Conservation (phyloP, 2,888 invertebrate species). For the Alcis repandata region DNA sequence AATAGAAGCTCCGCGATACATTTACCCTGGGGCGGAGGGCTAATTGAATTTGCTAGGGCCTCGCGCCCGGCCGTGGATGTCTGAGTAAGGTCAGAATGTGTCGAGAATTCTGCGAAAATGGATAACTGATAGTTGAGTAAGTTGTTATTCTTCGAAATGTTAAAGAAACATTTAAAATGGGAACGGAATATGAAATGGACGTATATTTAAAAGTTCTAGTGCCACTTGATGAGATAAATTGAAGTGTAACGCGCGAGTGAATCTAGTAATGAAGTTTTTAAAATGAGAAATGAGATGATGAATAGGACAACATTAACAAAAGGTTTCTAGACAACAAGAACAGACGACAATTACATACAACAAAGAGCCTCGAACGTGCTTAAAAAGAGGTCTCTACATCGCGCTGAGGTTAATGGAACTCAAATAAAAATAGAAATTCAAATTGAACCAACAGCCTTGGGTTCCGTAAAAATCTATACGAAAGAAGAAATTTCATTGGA, state of each 20-base stretch:
- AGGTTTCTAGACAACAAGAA: conserved; percentile 7
- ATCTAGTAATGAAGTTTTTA: background rate
- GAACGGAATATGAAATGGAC: background rate
- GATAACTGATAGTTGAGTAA: conserved; percentile 17
- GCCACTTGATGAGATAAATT: background rate
- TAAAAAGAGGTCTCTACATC: conserved; percentile 36
- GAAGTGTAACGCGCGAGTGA: background rate
- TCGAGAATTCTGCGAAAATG: conserved; percentile 18
- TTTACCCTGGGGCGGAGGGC: conserved; percentile 53
- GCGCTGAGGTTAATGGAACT: conserved; percentile 39
- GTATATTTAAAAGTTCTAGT: background rate
- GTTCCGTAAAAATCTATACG: conserved; percentile 46
- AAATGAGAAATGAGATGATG: background rate
- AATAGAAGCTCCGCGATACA: conserved; percentile 59
- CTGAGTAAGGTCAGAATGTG: conserved; percentile 43
- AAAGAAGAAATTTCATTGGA: conserved; percentile 52
- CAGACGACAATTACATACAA: conserved; percentile 19
- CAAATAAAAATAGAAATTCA: conserved; percentile 44
- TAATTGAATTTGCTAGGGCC: conserved; percentile 69
- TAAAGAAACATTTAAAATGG: conserved; percentile 19
- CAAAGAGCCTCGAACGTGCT: conserved; percentile 35
- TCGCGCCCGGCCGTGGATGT: conserved; percentile 58
- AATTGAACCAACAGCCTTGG: conserved; percentile 40
- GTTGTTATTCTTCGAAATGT: conserved; percentile 29
- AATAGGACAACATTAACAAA: conserved; percentile 4